Evolutionary conservation across 2,797 vertebrate genomes (phyloP).

Genomic region (Luscinia megarhynchos): DNA sequence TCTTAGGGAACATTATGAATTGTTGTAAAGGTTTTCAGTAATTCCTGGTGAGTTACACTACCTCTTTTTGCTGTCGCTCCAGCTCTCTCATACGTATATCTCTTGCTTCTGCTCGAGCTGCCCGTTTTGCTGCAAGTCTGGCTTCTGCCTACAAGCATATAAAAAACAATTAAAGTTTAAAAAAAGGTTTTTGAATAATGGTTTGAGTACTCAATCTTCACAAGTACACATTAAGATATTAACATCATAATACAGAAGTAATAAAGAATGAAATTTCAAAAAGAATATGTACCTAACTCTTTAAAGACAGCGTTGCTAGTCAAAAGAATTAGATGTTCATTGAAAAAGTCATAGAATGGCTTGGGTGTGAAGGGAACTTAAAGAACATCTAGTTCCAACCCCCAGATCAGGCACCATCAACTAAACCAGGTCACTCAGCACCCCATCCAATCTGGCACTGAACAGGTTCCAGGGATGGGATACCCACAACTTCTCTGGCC

Average conservation of each 20-base stretch:
- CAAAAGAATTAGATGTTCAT: neutral
- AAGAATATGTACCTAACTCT: neutral
- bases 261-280: neutral
- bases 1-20: neutral
- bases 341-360: neutral
- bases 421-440: neutral
- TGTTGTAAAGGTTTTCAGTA: neutral
- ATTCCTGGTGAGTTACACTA: slow-evolving; percentile 59
- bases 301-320: neutral
- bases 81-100: slow-evolving; percentile 98
- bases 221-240: neutral
- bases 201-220: neutral
- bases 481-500: neutral
- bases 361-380: neutral
- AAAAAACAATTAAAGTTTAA: neutral
- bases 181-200: neutral
- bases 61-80: slow-evolving; percentile 97
- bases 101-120: slow-evolving; percentile 95
- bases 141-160: slow-evolving; percentile 90
- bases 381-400: neutral
- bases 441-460: neutral
- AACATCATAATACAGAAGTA: neutral
- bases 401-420: neutral
- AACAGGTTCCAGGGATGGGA: neutral
- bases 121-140: slow-evolving; percentile 93